Evolutionary conservation across 2,113 vertebrate genomes (phyloP), one percentile per base, ranked within the genome.

Genomic region (Dasyornis broadbenti): DNA sequence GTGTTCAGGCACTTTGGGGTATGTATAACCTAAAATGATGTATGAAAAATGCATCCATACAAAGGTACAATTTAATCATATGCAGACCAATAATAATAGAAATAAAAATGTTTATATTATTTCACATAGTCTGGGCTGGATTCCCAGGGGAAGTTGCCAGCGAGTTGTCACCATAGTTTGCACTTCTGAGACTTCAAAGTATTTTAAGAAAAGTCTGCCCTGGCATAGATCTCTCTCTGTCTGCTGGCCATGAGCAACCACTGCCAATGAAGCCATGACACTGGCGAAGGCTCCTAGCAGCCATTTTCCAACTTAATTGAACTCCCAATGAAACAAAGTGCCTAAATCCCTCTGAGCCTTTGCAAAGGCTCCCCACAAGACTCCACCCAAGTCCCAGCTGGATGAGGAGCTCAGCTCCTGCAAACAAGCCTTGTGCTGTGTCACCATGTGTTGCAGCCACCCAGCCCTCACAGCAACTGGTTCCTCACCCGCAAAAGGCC

Each of bases 1-100:
- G 12, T 0, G 0, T 6, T n/a, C 50, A 7, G 70, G 33, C 33
- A 5, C 44, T 59, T 49, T 2, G 16, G 47, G 27, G 4, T 4
- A 13, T 52, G n/a, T 40, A 3, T 11, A 20, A 80, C 24, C 21
- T 24, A n/a, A 86, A 63, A 12, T 40, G 17, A 49, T 39, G 44
- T 10, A 9, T n/a, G 52, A 73, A 50, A 50, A 72, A 56, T 2
- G 4, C 19, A 35, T 11, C 31, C 11, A 2, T 21, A 20, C 39
- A 27, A n/a, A 66, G 39, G 15, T 6, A 14, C 13, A 10, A 12
- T 24, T n/a, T 28, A 39, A 47, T 53, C 6, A 26, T 13, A 23
- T 11, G 31, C 31, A 76, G 22, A 76, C 23, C 7, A 11, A 22
- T 20, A 37, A 72, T 6, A 31, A 35, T 13, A 40, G 15, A 79